Conservation (phyloP, 2,113 vertebrate species). For the Clarias batrachus region DNA sequence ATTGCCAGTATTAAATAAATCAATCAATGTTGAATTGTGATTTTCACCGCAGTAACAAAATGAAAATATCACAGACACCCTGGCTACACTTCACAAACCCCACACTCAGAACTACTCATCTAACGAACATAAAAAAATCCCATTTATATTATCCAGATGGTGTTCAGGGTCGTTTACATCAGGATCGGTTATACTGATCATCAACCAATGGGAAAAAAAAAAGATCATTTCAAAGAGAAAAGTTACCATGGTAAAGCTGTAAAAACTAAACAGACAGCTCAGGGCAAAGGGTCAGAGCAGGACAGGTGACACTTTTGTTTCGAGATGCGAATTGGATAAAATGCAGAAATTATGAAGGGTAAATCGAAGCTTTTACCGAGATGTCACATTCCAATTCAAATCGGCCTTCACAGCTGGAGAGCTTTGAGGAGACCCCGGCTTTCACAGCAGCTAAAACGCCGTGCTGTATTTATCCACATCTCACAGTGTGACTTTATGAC, state of each 20-base stretch:
- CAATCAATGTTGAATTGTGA: neutral
- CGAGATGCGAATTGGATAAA: neutral
- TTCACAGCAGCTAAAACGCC: conserved; percentile 21
- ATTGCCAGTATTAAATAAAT: neutral
- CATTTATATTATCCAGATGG: conserved; percentile 20
- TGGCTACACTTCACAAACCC: neutral
- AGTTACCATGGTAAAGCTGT: neutral
- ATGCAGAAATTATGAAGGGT: neutral
- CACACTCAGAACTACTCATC: neutral
- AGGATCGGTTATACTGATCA: neutral
- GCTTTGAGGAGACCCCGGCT: conserved; percentile 10
- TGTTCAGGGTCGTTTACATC: conserved; percentile 23
- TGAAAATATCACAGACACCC: neutral
- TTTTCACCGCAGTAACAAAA: neutral
- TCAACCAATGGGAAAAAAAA: neutral
- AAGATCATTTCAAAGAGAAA: neutral
- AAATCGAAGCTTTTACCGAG: conserved; percentile 19
- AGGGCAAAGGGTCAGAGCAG: conserved; percentile 20
- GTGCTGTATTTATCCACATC: conserved; percentile 26
- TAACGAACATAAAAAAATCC: conserved; percentile 12
- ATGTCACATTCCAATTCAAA: conserved; percentile 38
- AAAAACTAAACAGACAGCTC: conserved; percentile 7
- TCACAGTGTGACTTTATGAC: conserved; percentile 16
- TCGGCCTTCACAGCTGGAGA: conserved; percentile 13
- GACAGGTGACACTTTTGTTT: neutral